Conservation (phyloP, 2,113 vertebrate genomes). For the Agelaius phoeniceus region DNA sequence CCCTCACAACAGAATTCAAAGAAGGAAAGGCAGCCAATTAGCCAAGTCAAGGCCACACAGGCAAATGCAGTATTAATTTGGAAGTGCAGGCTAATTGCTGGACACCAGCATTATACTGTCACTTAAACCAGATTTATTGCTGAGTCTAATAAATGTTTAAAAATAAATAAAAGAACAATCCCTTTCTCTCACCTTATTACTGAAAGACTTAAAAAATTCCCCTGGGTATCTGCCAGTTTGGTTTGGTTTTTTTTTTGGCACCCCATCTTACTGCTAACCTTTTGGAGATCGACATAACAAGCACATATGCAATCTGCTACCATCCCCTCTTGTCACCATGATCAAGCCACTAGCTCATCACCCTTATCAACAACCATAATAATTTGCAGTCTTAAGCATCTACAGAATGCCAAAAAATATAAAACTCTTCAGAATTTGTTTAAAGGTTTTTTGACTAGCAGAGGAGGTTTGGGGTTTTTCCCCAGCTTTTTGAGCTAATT, state of each 20-base stretch:
- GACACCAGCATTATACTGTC: not conserved
- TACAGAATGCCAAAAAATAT: not conserved
- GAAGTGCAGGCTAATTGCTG: slow-evolving; percentile 28
- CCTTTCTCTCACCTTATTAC: not conserved
- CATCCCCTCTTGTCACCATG: not conserved
- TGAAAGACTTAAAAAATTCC: not conserved
- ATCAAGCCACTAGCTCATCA: not conserved
- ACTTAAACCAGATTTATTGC: slow-evolving; percentile 7
- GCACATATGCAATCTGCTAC: not conserved
- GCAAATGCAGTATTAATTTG: not conserved
- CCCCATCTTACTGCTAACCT: not conserved
- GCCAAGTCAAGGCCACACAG: slow-evolving; percentile 5
- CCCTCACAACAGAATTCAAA: slow-evolving; percentile 21
- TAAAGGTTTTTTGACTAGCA: not conserved
- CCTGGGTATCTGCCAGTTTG: not conserved
- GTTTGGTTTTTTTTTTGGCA: not conserved
- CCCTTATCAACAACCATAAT: not conserved
- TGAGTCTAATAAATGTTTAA: not conserved
- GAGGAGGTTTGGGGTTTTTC: not conserved
- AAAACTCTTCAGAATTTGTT: not conserved
- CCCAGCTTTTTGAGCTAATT: not conserved
- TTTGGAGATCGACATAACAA: not conserved
- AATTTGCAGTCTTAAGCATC: not conserved
- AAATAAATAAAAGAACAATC: not conserved
- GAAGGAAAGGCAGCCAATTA: slow-evolving; percentile 30